Evolutionary conservation across 2,113 vertebrate species (phyloP).

Genomic region (Sceloporus tristichus): DNA sequence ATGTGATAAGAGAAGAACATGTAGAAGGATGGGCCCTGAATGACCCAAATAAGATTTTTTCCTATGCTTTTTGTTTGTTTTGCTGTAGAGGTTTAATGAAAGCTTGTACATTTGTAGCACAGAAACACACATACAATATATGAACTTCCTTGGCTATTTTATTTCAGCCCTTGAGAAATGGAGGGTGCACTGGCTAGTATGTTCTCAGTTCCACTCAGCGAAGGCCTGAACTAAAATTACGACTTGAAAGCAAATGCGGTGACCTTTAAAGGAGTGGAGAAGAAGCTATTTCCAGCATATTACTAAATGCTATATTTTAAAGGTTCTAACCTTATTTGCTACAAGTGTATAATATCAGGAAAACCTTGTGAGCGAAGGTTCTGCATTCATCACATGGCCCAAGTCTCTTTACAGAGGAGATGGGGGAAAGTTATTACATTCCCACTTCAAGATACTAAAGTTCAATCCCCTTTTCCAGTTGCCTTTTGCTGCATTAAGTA

Average conservation of each 20-base stretch:
- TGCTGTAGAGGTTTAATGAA: slow-evolving; percentile 18
- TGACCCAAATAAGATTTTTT: neutral
- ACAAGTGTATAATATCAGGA: slow-evolving; percentile 81
- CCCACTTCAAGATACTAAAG: slow-evolving; percentile 77
- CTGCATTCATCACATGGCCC: slow-evolving; percentile 74
- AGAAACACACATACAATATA: neutral
- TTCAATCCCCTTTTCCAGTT: slow-evolving; percentile 76
- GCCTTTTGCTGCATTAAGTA: slow-evolving; percentile 78
- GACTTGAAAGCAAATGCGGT: slow-evolving; percentile 79
- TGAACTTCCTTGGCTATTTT: slow-evolving; percentile 64
- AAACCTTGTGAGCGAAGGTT: slow-evolving; percentile 78
- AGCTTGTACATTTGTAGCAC: slow-evolving; percentile 28
- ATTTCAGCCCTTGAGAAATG: slow-evolving; percentile 65
- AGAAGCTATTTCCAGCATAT: slow-evolving; percentile 81
- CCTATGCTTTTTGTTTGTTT: neutral
- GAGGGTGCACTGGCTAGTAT: slow-evolving; percentile 63
- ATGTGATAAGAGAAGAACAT: neutral
- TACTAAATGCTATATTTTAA: slow-evolving; percentile 87
- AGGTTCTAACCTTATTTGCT: slow-evolving; percentile 88
- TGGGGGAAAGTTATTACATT: slow-evolving; percentile 81
- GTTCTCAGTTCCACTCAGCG: slow-evolving; percentile 66
- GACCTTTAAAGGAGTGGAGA: slow-evolving; percentile 86
- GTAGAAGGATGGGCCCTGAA: neutral
- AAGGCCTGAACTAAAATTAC: slow-evolving; percentile 74
- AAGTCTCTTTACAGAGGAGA: slow-evolving; percentile 74